A percentile compares a stretch with the other conserved stretches of the same genome.
phyloP scores from a whole-genome alignment of 2,113 vertebrate species.

The Nycticebus coucang region DNA sequence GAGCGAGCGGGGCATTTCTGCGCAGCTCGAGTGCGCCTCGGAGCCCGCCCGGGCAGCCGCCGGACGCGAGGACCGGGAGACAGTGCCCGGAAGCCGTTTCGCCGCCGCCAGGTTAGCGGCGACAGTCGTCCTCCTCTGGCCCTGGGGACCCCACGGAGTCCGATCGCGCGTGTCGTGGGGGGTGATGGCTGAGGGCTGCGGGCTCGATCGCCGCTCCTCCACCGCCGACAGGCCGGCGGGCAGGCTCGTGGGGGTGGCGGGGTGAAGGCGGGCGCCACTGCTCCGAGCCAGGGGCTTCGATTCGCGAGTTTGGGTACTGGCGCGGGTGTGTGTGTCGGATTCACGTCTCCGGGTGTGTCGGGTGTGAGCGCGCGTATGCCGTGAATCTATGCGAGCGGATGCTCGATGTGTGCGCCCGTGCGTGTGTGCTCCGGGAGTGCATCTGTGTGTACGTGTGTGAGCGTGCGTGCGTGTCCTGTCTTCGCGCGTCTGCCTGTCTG shows the following conservation, averaged over 20 bases:
- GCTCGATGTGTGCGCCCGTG: background rate
- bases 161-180: background rate
- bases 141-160: background rate
- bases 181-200: background rate
- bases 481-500: background rate
- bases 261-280: background rate
- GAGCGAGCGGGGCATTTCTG: conserved; percentile 66
- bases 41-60: conserved; percentile 60
- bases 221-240: conserved; percentile 10
- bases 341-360: conserved; percentile 25
- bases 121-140: background rate
- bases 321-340: background rate
- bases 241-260: background rate
- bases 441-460: background rate
- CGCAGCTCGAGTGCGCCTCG: conserved; percentile 68
- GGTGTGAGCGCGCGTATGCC: conserved; percentile 61
- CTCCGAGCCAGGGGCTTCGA: background rate
- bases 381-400: conserved; percentile 54
- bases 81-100: conserved; percentile 67
- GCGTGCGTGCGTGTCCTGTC: background rate
- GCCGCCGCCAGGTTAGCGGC: conserved; percentile 70
- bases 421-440: background rate
- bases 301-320: background rate
- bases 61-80: conserved; percentile 34
- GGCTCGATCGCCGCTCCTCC: background rate